A percentile compares a stretch with the other conserved stretches of the same genome.
Conservation (phyloP, 64 coral and sea anemone genomes). For the Montipora cactus region DNA sequence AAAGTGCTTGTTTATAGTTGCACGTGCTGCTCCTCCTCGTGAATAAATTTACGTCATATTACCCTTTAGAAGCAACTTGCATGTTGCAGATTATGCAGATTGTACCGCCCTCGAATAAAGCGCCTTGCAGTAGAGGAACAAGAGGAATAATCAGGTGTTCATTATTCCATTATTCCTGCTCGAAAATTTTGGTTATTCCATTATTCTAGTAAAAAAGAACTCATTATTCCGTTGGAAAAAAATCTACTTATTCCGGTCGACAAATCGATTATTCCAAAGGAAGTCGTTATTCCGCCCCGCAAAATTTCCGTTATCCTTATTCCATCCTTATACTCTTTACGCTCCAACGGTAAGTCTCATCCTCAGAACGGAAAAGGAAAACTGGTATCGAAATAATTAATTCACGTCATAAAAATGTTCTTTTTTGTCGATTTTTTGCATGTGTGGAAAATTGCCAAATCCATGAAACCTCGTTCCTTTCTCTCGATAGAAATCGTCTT, state of each 20-base stretch:
- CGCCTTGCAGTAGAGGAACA: no score
- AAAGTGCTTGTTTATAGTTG: not conserved
- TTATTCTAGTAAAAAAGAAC: no score
- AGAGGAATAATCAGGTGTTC: no score
- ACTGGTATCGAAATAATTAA: not conserved
- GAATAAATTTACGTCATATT: not conserved
- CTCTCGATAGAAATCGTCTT: not conserved
- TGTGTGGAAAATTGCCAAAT: slow-evolving; percentile 33
- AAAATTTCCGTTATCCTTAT: no score
- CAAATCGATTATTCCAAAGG: no score
- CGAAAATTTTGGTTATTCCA: no score
- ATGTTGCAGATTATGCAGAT: slow-evolving; percentile 18
- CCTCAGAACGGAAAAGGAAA: not conserved
- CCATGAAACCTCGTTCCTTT: not conserved
- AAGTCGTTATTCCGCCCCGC: no score
- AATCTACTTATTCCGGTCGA: no score
- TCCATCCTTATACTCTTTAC: no score
- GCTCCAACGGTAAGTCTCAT: no score
- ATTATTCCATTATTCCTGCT: no score
- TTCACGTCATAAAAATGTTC: not conserved
- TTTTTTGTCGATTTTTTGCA: not conserved
- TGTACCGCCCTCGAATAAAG: not conserved
- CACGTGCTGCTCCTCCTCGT: not conserved
- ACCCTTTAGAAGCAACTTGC: not conserved
- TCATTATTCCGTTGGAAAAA: no score